Evolutionary conservation across 2,113 vertebrate species (phyloP).

Genomic region (Cololabis saira): DNA sequence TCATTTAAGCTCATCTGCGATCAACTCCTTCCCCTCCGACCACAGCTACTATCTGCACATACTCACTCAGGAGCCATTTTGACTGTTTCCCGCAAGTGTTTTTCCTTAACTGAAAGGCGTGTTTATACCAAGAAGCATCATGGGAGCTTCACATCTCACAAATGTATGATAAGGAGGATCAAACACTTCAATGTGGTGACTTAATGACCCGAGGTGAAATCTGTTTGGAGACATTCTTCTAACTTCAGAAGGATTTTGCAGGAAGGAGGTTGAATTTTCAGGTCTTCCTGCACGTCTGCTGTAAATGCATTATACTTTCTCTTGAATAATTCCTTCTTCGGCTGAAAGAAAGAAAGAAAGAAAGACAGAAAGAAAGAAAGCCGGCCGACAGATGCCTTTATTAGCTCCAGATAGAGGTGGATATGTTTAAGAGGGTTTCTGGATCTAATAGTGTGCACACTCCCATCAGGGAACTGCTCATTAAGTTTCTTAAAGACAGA

Average conservation of each 20-base stretch:
- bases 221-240: no score
- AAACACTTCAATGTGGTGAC: neutral
- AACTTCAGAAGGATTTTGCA: neutral
- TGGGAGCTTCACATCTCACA: no score
- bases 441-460: slow-evolving; percentile 13
- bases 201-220: neutral
- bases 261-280: neutral
- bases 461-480: neutral
- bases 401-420: slow-evolving; percentile 12
- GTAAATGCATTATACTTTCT: neutral
- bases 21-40: slow-evolving; percentile 2
- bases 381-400: neutral
- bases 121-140: no score
- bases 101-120: neutral
- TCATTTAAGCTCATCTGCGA: slow-evolving; percentile 9
- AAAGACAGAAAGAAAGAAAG: neutral
- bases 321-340: neutral
- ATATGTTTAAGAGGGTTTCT: slow-evolving; percentile 6
- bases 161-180: neutral
- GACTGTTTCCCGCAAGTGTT: slow-evolving; percentile 15
- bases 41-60: slow-evolving; percentile 1
- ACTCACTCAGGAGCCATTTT: neutral
- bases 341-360: neutral
- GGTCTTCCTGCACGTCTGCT: neutral
- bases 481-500: neutral